phyloP scores from a whole-genome alignment of 2,113 vertebrate species.

The Notothenia coriiceps region DNA sequence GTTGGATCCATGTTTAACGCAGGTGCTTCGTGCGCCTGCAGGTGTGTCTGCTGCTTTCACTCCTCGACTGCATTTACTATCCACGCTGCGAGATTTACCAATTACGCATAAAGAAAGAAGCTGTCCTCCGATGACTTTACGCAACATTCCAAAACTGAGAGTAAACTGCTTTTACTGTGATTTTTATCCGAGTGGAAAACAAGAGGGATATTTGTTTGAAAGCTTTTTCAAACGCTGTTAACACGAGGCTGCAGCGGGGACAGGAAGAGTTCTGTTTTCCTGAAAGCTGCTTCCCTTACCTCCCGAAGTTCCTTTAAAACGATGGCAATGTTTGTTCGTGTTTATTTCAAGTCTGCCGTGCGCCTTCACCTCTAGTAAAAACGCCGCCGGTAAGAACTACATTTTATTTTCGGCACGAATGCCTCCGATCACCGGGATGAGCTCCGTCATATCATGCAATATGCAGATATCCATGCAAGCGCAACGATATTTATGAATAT shows the following conservation, averaged over 20 bases:
- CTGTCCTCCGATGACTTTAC: not conserved
- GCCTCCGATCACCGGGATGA: constrained; percentile 8
- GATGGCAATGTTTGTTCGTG: not conserved
- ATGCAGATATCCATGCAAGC: constrained; percentile 38
- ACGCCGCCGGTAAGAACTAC: constrained; percentile 2
- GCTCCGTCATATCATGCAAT: constrained; percentile 9
- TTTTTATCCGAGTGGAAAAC: not conserved
- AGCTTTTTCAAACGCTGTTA: not conserved
- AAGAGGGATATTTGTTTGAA: not conserved
- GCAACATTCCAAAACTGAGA: not conserved
- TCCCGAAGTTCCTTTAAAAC: constrained; percentile 24
- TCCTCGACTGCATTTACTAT: constrained; percentile 17
- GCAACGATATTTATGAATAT: constrained; percentile 15
- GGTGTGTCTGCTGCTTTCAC: constrained; percentile 37
- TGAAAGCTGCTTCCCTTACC: constrained; percentile 1
- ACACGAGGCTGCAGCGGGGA: not conserved
- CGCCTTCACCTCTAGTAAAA: constrained; percentile 18
- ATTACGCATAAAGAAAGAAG: constrained; percentile 30
- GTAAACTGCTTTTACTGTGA: not conserved
- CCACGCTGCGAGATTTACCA: constrained; percentile 12
- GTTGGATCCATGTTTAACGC: constrained; percentile 13
- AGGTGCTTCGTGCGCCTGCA: constrained; percentile 50
- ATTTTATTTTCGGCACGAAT: constrained; percentile 26
- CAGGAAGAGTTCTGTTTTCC: constrained; percentile 3
- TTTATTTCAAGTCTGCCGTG: constrained; percentile 9